These are phyloP conservation scores for Typhlomys cinereus DNA, from an alignment of 2,113 vertebrate species.

Conservation along the genomic window DNA sequence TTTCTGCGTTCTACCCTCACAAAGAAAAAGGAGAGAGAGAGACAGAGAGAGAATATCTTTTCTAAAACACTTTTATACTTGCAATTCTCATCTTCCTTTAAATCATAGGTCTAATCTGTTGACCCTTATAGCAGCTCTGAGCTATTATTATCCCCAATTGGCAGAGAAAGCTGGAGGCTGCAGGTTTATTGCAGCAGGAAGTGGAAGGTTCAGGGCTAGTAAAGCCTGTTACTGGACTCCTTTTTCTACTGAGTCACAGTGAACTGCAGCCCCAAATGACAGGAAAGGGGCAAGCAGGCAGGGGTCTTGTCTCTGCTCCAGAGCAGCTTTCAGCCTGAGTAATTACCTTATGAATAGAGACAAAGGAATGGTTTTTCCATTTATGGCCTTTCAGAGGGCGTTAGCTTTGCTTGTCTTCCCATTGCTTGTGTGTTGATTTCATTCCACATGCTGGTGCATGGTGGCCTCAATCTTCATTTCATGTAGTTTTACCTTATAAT, in stretches of 20 bases:
- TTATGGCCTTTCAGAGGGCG: not conserved
- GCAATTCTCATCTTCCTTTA: conserved; percentile 54
- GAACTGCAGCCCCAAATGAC: not conserved
- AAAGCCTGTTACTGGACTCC: conserved; percentile 51
- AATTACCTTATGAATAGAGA: conserved; percentile 31
- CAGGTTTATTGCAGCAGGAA: not conserved
- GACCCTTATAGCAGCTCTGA: not conserved
- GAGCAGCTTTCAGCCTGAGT: not conserved
- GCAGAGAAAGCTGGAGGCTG: conserved; percentile 22
- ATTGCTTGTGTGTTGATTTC: not conserved
- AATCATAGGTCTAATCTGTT: conserved; percentile 48
- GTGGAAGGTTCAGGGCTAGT: conserved; percentile 29
- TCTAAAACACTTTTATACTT: conserved; percentile 45
- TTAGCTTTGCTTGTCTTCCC: not conserved
- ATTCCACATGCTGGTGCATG: not conserved
- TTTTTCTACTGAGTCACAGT: not conserved
- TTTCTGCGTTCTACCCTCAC: not conserved
- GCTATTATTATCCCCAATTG: conserved; percentile 47
- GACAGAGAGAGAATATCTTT: not conserved
- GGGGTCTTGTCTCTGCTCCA: not conserved
- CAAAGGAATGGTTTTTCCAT: not conserved
- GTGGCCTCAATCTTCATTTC: not conserved
- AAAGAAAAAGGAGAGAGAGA: not conserved
- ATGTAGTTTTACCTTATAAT: not conserved
- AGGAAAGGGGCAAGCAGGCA: conserved; percentile 11